These are phyloP conservation scores for Platalea minor DNA, from an alignment of 2,797 vertebrate genomes.

Conservation along the genomic window DNA sequence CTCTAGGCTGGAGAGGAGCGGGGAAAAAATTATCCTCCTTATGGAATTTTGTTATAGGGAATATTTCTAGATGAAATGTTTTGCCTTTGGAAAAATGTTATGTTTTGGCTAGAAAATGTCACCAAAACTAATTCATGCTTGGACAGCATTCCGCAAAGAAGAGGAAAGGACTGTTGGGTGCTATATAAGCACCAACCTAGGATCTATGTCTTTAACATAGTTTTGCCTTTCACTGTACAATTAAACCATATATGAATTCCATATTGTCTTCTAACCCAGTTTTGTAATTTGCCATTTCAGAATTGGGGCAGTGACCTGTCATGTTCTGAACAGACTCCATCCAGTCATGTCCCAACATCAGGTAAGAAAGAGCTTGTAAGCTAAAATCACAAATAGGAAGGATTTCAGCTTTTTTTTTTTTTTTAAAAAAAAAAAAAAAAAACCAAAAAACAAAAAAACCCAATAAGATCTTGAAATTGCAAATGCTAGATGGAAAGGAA, in stretches of 20 bases:
- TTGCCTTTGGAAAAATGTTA: not conserved
- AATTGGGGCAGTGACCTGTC: slow-evolving; percentile 91
- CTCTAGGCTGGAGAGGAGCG: not conserved
- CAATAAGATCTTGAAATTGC: not conserved
- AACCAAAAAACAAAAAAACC: not conserved
- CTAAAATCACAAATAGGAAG: not conserved
- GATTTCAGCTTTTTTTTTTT: not conserved
- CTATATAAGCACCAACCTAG: not conserved
- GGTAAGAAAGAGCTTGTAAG: slow-evolving; percentile 74
- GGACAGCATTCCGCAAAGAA: not conserved
- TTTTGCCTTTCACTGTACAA: not conserved
- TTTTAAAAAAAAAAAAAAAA: too few species aligned
- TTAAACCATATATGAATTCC: not conserved
- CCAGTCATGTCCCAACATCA: slow-evolving; percentile 80
- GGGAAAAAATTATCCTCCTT: not conserved
- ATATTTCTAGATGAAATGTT: not conserved
- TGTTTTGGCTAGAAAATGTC: not conserved
- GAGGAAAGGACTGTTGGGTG: not conserved
- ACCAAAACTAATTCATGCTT: not conserved
- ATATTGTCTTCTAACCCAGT: not conserved
- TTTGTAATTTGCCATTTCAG: slow-evolving; percentile 71
- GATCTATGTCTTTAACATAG: not conserved
- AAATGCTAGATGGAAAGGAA: not conserved
- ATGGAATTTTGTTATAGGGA: not conserved
- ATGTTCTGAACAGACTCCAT: slow-evolving; percentile 73